A percentile compares a stretch with the other conserved stretches of the same genome.
Conservation (phyloP, 2,113 vertebrate genomes). For the Megaptera novaeangliae region DNA sequence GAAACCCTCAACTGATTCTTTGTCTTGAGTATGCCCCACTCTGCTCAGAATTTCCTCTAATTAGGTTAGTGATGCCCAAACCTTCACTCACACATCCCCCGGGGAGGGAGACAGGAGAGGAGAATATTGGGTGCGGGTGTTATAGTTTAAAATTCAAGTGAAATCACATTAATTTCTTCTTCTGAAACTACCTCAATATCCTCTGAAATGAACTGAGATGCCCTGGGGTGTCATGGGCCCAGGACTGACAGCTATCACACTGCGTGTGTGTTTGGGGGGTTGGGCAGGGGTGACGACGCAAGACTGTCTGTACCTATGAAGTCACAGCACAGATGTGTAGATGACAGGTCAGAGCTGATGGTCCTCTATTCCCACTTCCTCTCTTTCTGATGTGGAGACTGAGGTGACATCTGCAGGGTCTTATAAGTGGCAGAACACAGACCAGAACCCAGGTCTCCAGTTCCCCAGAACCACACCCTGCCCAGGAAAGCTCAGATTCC, state of each 20-base stretch:
- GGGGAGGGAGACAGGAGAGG: neutral
- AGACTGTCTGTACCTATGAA: neutral
- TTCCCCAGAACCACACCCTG: neutral
- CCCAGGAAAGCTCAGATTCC: neutral
- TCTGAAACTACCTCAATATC: neutral
- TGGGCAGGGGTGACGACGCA: fast-evolving
- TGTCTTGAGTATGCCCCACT: neutral
- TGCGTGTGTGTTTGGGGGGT: neutral
- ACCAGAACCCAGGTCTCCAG: neutral
- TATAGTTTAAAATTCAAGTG: neutral
- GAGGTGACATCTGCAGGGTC: neutral
- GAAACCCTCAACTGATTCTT: neutral
- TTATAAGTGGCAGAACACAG: neutral
- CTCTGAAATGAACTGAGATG: neutral
- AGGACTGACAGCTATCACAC: fast-evolving
- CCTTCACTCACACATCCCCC: neutral
- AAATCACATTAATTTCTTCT: neutral
- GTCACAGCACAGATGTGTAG: neutral
- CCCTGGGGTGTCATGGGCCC: fast-evolving
- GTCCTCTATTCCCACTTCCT: neutral
- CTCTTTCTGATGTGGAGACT: neutral
- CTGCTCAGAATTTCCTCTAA: neutral
- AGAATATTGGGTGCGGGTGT: neutral
- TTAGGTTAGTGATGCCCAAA: neutral
- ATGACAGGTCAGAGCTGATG: neutral